Evolutionary conservation across 2,888 invertebrate genomes (phyloP), one percentile per base, ranked within the genome.

Genomic region (Patella caerulea): DNA sequence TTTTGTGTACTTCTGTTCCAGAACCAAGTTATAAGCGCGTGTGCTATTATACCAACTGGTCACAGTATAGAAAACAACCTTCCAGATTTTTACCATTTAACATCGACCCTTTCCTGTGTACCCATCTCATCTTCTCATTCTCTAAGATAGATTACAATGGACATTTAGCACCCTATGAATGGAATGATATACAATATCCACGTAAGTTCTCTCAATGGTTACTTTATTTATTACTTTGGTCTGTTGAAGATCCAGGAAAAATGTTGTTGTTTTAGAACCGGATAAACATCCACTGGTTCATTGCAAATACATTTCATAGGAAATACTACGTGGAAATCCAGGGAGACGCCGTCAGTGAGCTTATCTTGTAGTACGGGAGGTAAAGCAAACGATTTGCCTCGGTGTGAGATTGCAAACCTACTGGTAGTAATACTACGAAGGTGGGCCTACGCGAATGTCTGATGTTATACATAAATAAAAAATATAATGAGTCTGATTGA

Each of bases 161-260:
- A 4, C 81, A 96, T 88, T 93, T 98, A 79, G 96, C 96, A 83
- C 96, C 97, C 45, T 97, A 97, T 90, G 98, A 98, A 91, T 95
- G 96, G 86, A 98, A 97, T 90, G 98, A 98, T 88, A 97, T 97
- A 90, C 81, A 80, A 34, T 82, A 83, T 75, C 83, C 84, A n/a
- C 82, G 85, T 85, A 77, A 82, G 85, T 83, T 56, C 17, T 56
- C 5, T 45, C 2, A 15, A 34, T 54, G 19, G 15, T 29, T 70
- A 1, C 14, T 70, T 15, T 15, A 7, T 70, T 45, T 17, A 7
- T 71, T 17, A 12, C 71, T 12, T 9, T 34, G n/a, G 2, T 45
- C 5, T 45, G 15, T 34, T 29, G 24, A 34, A 17, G 3, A 70
- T n/a, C 12, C 3, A 70, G 0, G 1, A 24, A 14, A 70, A n/a